Percentiles rank a stretch among this genome's conserved stretches.
These are phyloP conservation scores for Neosalanx taihuensis DNA, from an alignment of 2,797 vertebrate genomes.

Conservation along the genomic window DNA sequence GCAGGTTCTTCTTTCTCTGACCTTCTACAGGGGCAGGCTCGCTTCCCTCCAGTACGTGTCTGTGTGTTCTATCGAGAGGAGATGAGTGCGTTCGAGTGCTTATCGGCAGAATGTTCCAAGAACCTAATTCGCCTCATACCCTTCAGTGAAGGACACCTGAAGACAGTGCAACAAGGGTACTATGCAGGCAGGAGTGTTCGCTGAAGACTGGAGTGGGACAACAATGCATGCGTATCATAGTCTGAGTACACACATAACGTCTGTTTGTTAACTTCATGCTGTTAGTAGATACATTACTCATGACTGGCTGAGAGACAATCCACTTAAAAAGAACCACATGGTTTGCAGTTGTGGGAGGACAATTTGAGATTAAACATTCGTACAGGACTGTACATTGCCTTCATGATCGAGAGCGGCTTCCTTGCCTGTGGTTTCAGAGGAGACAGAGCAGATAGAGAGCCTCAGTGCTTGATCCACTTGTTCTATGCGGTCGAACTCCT, in stretches of 20 bases:
- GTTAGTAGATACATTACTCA: too few species aligned
- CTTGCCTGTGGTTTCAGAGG: conserved; percentile 1
- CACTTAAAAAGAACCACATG: too few species aligned
- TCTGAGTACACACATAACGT: too few species aligned
- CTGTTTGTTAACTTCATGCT: too few species aligned
- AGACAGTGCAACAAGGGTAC: conserved; percentile 47
- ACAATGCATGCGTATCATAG: too few species aligned
- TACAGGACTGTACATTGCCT: too few species aligned
- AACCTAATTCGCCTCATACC: conserved; percentile 56
- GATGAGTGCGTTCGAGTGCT: conserved; percentile 62
- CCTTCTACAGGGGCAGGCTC: conserved; percentile 54
- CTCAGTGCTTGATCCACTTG: neutral
- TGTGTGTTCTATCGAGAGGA: conserved; percentile 40
- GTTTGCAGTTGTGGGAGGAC: too few species aligned
- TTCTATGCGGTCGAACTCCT: neutral
- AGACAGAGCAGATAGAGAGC: conserved; percentile 24
- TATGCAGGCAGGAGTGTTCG: conserved; percentile 14
- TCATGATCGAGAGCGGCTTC: too few species aligned
- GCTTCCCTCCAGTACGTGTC: conserved; percentile 21
- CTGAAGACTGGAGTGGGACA: too few species aligned
- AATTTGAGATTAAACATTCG: too few species aligned
- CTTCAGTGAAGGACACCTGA: conserved; percentile 68
- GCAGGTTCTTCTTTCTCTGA: conserved; percentile 56
- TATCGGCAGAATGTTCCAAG: conserved; percentile 59
- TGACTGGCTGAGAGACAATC: too few species aligned